A percentile compares a stretch with the other conserved stretches of the same genome.
Evolutionary conservation across 2,888 invertebrate species (phyloP).

Genomic region (Agriopis aurantiaria): DNA sequence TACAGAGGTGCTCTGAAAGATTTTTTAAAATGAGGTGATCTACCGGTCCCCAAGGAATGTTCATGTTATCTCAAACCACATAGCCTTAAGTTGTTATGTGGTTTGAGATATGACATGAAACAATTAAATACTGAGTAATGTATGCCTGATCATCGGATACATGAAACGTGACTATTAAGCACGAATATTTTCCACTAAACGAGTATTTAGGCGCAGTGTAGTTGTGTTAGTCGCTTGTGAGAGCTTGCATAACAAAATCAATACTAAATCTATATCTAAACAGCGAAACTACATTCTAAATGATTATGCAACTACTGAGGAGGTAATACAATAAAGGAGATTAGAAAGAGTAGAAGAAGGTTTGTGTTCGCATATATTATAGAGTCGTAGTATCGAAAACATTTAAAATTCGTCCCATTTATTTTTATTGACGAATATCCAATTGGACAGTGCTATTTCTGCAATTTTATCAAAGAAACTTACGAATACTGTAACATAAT

Average conservation of each 20-base stretch:
- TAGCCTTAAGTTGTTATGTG: too few relatives aligned
- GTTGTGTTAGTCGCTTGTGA: not conserved
- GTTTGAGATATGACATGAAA: too few relatives aligned
- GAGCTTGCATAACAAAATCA: constrained; percentile 14
- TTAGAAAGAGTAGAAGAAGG: not conserved
- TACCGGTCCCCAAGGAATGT: too few relatives aligned
- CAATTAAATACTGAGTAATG: too few relatives aligned
- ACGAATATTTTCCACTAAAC: not conserved
- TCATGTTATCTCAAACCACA: too few relatives aligned
- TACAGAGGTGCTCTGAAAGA: too few relatives aligned
- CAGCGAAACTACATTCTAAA: not conserved
- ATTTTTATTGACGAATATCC: not conserved
- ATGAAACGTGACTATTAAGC: too few relatives aligned
- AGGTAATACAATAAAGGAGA: not conserved
- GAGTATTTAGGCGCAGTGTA: not conserved
- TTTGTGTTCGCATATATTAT: not conserved
- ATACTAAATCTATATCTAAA: not conserved
- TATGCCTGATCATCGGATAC: too few relatives aligned
- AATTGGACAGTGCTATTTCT: not conserved
- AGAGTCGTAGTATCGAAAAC: not conserved
- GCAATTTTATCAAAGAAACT: not conserved
- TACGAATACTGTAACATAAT: not conserved
- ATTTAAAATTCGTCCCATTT: not conserved
- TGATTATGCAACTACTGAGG: not conserved
- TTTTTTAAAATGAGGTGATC: too few relatives aligned